Evolutionary conservation across 2,797 vertebrate species (phyloP), one percentile per base, ranked within the genome.

Genomic region (Crax fasciolata): DNA sequence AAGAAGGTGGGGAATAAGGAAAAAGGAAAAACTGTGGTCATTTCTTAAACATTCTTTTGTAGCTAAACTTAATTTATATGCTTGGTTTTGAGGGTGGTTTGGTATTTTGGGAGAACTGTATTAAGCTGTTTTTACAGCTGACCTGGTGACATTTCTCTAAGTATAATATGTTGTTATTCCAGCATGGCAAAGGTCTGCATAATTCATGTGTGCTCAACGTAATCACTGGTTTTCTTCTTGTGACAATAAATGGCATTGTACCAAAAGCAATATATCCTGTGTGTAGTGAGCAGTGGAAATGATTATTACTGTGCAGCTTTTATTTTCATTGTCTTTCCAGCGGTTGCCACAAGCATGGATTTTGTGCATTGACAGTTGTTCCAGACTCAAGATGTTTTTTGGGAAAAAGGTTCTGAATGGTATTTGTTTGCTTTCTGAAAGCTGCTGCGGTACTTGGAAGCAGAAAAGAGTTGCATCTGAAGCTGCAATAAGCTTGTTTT

Each of bases 191-290:
- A 96, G 92, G 87, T 89, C 93, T 96, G 91, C 73, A 35, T 91
- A 89, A 87, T 86, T 95, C 92, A 84, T 78, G 84, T 89, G 74
- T 81, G 92, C 84, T 94, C 73, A 70, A 43, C 30, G 92, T 96
- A 93, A 93, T 92, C 82, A 48, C 87, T 92, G 92, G 73, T 91
- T 97, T 92, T 94, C 80, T 95, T 84, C 82, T 90, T 90, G 83
- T 90, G 85, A 93, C 94, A 94, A 93, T 96, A 91, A 93, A 84
- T 93, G 89, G 87, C 93, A 70, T 76, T 89, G 88, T 90, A 95
- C 90, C 90, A 96, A 94, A 95, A 91, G 86, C 90, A 87, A 83
- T 87, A 85, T 81, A 87, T 95, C 59, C 93, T 91, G 84, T 81
- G 74, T 92, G 70, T 74, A 97, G 91, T 87, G 85, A 83, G 71